A percentile compares a stretch with the other conserved stretches of the same genome.
These are phyloP conservation scores for Drosophila sproati DNA, from an alignment of 1,140 invertebrate genomes.

Conservation along the genomic window DNA sequence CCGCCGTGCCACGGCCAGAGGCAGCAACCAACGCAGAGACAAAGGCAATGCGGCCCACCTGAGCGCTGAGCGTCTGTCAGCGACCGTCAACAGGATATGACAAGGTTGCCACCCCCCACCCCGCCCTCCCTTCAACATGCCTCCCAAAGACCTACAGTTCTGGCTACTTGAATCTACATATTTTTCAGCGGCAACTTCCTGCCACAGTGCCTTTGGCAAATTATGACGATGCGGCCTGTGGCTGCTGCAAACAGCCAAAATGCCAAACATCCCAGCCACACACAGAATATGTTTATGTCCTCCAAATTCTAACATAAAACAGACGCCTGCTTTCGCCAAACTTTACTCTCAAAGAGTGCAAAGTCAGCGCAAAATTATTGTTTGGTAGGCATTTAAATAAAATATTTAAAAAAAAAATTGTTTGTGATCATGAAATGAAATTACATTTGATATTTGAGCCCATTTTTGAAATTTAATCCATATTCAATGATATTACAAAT, in stretches of 20 bases:
- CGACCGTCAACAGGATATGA: slow-evolving; percentile 76
- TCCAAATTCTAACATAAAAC: slow-evolving; percentile 42
- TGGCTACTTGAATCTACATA: slow-evolving; percentile 45
- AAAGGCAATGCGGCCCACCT: slow-evolving; percentile 18
- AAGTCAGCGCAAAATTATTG: not conserved
- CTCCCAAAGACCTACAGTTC: not conserved
- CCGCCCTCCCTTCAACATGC: not conserved
- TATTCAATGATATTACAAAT: too few relatives aligned
- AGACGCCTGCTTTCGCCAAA: slow-evolving; percentile 15
- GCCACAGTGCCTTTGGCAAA: slow-evolving; percentile 57
- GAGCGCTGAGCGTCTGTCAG: slow-evolving; percentile 53
- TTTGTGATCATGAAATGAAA: not conserved
- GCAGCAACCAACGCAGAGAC: slow-evolving; percentile 1
- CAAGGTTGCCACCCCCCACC: slow-evolving; percentile 49
- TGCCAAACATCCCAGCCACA: slow-evolving; percentile 44
- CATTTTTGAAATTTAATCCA: too few relatives aligned
- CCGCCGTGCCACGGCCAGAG: slow-evolving; percentile 34
- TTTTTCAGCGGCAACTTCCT: slow-evolving; percentile 62
- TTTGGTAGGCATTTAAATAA: not conserved
- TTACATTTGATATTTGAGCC: not conserved
- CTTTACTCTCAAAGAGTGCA: not conserved
- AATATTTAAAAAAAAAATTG: not conserved
- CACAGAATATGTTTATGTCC: slow-evolving; percentile 39
- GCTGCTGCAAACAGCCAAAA: slow-evolving; percentile 29
- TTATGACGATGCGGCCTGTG: slow-evolving; percentile 56